Evolutionary conservation across 1,140 invertebrate species (phyloP), one percentile per base, ranked within the genome.

Genomic region (Atta colombica): DNA sequence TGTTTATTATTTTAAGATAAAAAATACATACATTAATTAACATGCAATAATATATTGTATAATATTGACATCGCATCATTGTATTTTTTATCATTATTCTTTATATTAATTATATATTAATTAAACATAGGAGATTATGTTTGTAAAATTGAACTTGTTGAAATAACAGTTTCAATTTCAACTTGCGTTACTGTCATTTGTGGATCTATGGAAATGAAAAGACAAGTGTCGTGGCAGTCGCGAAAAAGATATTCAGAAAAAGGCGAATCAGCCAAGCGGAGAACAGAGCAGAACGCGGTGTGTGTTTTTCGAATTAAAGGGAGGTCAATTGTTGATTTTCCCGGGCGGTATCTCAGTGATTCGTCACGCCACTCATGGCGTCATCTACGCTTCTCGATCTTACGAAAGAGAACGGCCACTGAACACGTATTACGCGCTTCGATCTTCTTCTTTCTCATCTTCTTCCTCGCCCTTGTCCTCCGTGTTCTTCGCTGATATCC

Each of bases 251-350:
- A 31, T 21, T 31, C 35, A 77, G 75, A 77, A 45, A 65, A 65
- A 87, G 60, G 2, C 45, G 53, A 45, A 58, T 61, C 55, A 12
- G 35, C 53, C 51, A 53, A 82, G 49, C 66, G 55, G 66, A 45
- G 78, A 81, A 81, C 66, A 58, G 21, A 84, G 69, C 71, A 84
- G 80, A 75, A 84, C 80, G 45, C 51, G 80, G 63, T 86, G 77
- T 81, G 61, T 86, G 74, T 88, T 91, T 92, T 90, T 90, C 75
- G 58, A 90, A 91, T 88, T 88, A 90, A 90, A 85, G 88, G 68
- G 81, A 88, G 87, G 82, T 89, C 75, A 87, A 91, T 91, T 91
- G 90, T 91, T 91, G 82, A 86, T 91, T 91, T 92, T 91, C 88
- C 86, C 82, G 74, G 88, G 86, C 89, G 89, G 77, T 75, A 51